Evolutionary conservation across 1,140 invertebrate genomes (phyloP).

Genomic region (Psilanteris sp.): DNA sequence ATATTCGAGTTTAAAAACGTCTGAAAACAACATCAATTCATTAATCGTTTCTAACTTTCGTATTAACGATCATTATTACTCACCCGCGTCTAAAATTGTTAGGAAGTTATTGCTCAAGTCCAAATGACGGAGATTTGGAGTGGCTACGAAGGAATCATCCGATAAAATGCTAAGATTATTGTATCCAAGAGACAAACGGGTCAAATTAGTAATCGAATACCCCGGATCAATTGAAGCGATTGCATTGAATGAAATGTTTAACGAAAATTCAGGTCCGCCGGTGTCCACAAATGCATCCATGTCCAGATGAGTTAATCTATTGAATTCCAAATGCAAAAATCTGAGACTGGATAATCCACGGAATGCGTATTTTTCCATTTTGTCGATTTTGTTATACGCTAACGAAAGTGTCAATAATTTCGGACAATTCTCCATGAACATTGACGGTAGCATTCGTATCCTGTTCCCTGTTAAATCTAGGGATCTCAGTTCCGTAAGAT

Average conservation of each 20-base stretch:
- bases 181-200: conserved; percentile 86
- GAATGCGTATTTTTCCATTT: conserved; percentile 86
- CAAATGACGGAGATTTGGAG: conserved; percentile 83
- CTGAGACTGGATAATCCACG: conserved; percentile 79
- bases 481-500: conserved; percentile 77
- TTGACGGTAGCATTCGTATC: conserved; percentile 66
- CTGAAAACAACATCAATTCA: too few species aligned
- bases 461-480: conserved; percentile 76
- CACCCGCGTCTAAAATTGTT: conserved; percentile 74
- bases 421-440: conserved; percentile 73
- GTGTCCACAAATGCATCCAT: conserved; percentile 73
- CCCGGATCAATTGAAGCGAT: conserved; percentile 70
- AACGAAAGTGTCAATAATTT: conserved; percentile 75
- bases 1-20: conserved; percentile 79
- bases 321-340: conserved; percentile 77
- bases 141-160: conserved; percentile 84
- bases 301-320: conserved; percentile 71
- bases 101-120: conserved; percentile 86
- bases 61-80: too few species aligned
- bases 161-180: conserved; percentile 86
- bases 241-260: conserved; percentile 77
- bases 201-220: conserved; percentile 70
- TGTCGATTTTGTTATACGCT: conserved; percentile 83
- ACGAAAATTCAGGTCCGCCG: conserved; percentile 72
- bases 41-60: too few species aligned